Evolutionary conservation across 2,797 vertebrate species (phyloP), one percentile per base, ranked within the genome.

Genomic region (Anguilla marmorata): DNA sequence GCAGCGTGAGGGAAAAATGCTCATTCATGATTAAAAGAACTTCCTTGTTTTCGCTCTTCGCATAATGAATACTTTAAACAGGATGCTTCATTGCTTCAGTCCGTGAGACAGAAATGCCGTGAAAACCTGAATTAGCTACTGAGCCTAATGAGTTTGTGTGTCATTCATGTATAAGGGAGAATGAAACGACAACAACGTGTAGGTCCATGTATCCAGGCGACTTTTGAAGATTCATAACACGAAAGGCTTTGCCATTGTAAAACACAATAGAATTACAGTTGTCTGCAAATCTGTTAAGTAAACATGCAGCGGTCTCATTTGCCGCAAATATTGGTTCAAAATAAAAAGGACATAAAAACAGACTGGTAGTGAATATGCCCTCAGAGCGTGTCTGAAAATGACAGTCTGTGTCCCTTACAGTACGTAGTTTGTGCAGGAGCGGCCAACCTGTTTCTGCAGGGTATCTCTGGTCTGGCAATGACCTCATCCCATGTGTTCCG

Each of bases 11-110:
- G 5, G 27, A 9, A 85, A 85, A 37, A 72, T 72, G 30, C 85
- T 56, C 37, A 74, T 60, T 58, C 88, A 19, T 84, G 21, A 50
- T 69, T 37, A 88, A 45, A 88, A 85, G 12, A 60, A 21, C 37
- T 50, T 54, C 50, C 52, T 84, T 33, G 21, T 56, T 84, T 84
- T 84, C 54, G 33, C 48, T 80, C 41, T 80, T 1, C 21, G 45
- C 37, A 45, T 45, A 21, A 48, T 45, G 14, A 45, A 48, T 33
- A 45, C 41, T 45, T 80, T 45, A 48, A 48, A 80, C 76, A 45
- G 48, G 37, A 80, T 19, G 37, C 41, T 21, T 24, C 76, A 45
- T 24, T 80, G 33, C 19, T 6, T 80, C 41, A 48, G 16, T 37
- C 19, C 33, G 14, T 24, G 16, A 48, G 76, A 21, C 37, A 80